These are phyloP conservation scores for Cinclus cinclus DNA, from an alignment of 2,113 vertebrate genomes.

Conservation along the genomic window DNA sequence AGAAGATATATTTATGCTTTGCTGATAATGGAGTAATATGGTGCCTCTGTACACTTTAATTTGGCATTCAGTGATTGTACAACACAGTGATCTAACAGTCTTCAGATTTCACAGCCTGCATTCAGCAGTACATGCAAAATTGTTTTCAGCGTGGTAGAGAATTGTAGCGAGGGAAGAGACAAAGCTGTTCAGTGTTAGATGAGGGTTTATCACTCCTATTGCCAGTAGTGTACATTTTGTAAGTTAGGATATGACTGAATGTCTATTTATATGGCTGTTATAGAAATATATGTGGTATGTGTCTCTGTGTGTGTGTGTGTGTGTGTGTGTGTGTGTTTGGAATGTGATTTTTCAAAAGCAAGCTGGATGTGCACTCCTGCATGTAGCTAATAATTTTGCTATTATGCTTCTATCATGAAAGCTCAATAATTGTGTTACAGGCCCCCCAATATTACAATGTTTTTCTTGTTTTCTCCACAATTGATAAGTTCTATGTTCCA, in stretches of 20 bases:
- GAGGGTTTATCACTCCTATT: conserved; percentile 12
- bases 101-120: neutral
- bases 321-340: neutral
- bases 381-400: neutral
- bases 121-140: neutral
- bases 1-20: neutral
- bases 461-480: neutral
- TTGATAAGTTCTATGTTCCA: neutral
- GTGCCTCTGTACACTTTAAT: neutral
- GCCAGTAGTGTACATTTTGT: neutral
- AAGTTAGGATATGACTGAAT: neutral
- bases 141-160: neutral
- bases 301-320: neutral
- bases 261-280: neutral
- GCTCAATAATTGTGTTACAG: neutral
- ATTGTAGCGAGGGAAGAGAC: neutral
- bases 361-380: neutral
- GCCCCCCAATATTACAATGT: neutral
- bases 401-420: neutral
- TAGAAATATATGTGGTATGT: neutral
- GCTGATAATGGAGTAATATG: neutral
- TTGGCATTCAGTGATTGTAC: neutral
- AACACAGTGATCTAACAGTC: neutral
- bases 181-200: conserved; percentile 1
- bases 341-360: neutral